Conservation (phyloP, 2,797 vertebrate species). For the Lepus oiostolus region DNA sequence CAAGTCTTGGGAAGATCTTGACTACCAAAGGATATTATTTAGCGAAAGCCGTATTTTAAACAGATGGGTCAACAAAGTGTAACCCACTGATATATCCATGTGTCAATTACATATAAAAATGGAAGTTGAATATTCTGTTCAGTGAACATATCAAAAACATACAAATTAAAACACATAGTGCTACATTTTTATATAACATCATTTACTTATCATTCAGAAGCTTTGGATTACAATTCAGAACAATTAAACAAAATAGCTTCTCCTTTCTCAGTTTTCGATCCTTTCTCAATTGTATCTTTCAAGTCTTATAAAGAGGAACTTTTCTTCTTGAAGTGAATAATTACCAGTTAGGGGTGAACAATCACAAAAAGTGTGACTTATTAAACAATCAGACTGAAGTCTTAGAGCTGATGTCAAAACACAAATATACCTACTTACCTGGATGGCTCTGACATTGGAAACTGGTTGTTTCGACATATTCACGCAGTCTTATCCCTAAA, state of each 20-base stretch:
- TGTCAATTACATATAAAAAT: conserved; percentile 39
- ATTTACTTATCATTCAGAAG: conserved; percentile 72
- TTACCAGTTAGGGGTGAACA: conserved; percentile 55
- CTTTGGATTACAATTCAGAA: conserved; percentile 63
- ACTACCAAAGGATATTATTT: conserved; percentile 59
- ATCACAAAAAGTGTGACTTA: conserved; percentile 66
- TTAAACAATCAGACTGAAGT: conserved; percentile 63
- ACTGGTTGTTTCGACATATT: conserved; percentile 97
- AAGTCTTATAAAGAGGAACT: background rate
- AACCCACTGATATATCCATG: background rate
- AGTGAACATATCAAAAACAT: conserved; percentile 64
- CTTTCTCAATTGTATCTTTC: conserved; percentile 48
- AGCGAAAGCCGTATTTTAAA: conserved; percentile 55
- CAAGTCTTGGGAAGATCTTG: conserved; percentile 44
- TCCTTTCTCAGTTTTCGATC: background rate
- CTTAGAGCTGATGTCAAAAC: conserved; percentile 75
- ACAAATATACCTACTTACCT: conserved; percentile 92
- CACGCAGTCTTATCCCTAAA: conserved; percentile 91
- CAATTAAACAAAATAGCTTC: conserved; percentile 66
- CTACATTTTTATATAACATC: conserved; percentile 55
- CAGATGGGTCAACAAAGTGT: conserved; percentile 36
- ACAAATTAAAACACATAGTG: background rate
- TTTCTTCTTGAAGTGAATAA: conserved; percentile 76
- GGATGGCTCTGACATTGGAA: conserved; percentile 97
- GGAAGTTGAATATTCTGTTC: conserved; percentile 46